These are phyloP conservation scores for Megalopta genalis DNA, from an alignment of 1,140 invertebrate genomes.

Conservation along the genomic window DNA sequence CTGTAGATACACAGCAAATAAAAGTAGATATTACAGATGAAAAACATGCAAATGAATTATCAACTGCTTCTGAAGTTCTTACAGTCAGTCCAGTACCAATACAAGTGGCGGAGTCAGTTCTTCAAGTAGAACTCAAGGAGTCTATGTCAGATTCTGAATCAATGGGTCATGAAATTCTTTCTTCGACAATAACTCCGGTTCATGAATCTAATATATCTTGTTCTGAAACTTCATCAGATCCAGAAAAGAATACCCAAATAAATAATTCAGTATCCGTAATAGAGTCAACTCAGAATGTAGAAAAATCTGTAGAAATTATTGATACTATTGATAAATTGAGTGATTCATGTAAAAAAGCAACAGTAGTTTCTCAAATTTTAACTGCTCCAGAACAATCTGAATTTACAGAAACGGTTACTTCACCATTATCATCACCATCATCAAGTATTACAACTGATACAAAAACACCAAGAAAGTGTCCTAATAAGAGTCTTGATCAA, in stretches of 20 bases:
- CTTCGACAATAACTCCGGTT: conserved; percentile 67
- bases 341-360: not conserved
- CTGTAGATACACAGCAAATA: not conserved
- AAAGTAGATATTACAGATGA: conserved; percentile 27
- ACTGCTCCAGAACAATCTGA: not conserved
- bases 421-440: not conserved
- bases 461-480: not conserved
- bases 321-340: conserved; percentile 11
- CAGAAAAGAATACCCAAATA: conserved; percentile 25
- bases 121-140: conserved; percentile 74
- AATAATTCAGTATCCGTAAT: conserved; percentile 40
- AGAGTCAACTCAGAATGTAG: not conserved
- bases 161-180: conserved; percentile 68
- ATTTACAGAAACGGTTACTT: not conserved
- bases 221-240: conserved; percentile 52
- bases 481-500: not conserved
- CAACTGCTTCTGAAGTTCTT: conserved; percentile 49
- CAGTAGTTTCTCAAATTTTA: not conserved
- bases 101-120: conserved; percentile 76
- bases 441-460: conserved; percentile 1
- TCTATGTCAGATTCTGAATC: conserved; percentile 66
- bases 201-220: conserved; percentile 80
- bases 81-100: conserved; percentile 70
- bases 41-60: conserved; percentile 40
- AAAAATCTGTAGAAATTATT: not conserved